These are phyloP conservation scores for Linnaemya vulpina DNA, from an alignment of 2,888 invertebrate genomes.

Conservation along the genomic window DNA sequence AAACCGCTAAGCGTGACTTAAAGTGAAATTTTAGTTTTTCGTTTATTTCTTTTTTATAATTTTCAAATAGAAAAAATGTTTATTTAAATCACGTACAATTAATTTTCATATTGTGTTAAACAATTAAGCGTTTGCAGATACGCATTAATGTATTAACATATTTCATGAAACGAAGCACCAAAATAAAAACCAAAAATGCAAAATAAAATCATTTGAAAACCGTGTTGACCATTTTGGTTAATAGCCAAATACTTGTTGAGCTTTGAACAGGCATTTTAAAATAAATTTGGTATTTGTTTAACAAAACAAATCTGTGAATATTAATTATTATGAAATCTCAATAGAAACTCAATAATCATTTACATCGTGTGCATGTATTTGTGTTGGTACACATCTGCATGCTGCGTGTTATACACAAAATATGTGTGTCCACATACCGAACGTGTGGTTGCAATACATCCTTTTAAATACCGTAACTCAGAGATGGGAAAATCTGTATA, in stretches of 20 bases:
- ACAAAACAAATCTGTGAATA: neutral
- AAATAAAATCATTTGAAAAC: neutral
- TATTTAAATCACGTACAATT: constrained; percentile 14
- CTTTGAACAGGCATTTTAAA: neutral
- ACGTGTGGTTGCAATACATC: no score
- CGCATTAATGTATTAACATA: neutral
- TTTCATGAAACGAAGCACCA: neutral
- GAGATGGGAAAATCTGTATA: no score
- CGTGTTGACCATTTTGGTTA: constrained; percentile 8
- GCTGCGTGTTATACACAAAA: no score
- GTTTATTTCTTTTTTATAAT: neutral
- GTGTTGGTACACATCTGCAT: no score
- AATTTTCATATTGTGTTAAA: constrained; percentile 19
- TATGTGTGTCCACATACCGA: no score
- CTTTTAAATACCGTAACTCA: no score
- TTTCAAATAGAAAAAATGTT: neutral
- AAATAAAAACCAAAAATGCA: no score
- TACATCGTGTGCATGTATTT: neutral
- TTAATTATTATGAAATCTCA: constrained; percentile 15
- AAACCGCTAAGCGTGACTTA: constrained; percentile 31
- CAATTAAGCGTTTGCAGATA: constrained; percentile 27
- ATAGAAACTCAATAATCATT: neutral
- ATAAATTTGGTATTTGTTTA: neutral
- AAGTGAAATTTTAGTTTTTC: constrained; percentile 24
- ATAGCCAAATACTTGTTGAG: constrained; percentile 10